Evolutionary conservation across 2,113 vertebrate genomes (phyloP).

Genomic region (Brachyhypopomus occidentalis): DNA sequence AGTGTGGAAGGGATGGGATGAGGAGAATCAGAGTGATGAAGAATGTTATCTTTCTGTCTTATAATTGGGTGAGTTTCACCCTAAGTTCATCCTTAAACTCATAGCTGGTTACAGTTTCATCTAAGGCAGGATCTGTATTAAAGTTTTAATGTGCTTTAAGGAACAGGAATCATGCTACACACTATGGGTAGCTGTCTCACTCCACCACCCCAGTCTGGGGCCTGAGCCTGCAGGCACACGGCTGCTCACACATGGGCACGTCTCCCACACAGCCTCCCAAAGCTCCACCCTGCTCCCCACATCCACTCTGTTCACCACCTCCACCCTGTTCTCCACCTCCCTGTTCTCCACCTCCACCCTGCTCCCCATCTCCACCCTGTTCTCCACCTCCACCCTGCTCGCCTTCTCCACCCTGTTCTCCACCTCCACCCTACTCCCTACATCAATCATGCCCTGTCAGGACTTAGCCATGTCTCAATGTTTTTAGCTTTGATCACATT

Average conservation of each 20-base stretch:
- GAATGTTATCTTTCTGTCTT: background rate
- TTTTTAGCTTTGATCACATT: too few relatives aligned
- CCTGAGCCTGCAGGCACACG: too few relatives aligned
- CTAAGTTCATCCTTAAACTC: slow-evolving; percentile 4
- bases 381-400: too few relatives aligned
- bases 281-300: too few relatives aligned
- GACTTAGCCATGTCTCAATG: slow-evolving; percentile 15
- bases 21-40: background rate
- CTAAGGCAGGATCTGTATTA: background rate
- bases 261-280: too few relatives aligned
- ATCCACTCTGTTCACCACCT: too few relatives aligned
- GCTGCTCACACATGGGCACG: too few relatives aligned
- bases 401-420: too few relatives aligned
- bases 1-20: background rate
- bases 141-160: background rate
- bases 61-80: slow-evolving; percentile 26
- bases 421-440: slow-evolving; percentile 13
- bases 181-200: too few relatives aligned
- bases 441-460: slow-evolving; percentile 34
- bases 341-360: too few relatives aligned
- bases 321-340: too few relatives aligned
- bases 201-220: background rate
- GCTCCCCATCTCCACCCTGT: too few relatives aligned
- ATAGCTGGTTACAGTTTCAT: slow-evolving; percentile 14
- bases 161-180: background rate